phyloP scores from a whole-genome alignment of 2,113 vertebrate genomes.

The Nibea albiflora region DNA sequence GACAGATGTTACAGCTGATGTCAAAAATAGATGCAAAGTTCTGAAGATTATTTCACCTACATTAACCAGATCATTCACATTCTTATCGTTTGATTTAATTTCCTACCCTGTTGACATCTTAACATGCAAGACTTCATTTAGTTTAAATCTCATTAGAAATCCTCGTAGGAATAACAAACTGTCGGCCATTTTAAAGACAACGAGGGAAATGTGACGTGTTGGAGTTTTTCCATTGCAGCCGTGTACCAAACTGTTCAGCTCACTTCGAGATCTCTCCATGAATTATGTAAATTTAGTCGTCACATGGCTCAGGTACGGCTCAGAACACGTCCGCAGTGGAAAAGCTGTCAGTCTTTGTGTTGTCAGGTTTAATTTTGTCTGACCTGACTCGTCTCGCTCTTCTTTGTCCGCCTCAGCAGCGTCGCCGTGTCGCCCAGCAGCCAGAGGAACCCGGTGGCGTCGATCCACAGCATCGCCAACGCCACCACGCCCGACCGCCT shows the following conservation, averaged over 20 bases:
- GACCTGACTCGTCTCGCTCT: not conserved
- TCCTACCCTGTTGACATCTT: constrained; percentile 50
- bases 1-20: no score
- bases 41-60: not conserved
- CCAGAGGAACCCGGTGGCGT: constrained; percentile 93
- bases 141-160: constrained; percentile 8
- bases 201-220: not conserved
- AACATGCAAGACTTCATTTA: constrained; percentile 43
- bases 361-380: fast-evolving
- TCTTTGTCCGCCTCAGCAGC: constrained; percentile 70
- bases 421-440: constrained; percentile 86
- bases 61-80: not conserved
- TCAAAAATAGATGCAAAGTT: no score
- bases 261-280: not conserved
- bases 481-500: constrained; percentile 92
- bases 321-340: constrained; percentile 32
- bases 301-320: not conserved
- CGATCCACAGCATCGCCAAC: constrained; percentile 95
- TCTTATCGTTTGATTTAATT: constrained; percentile 20
- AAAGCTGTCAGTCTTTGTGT: not conserved
- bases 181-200: not conserved
- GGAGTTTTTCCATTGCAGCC: constrained; percentile 41
- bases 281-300: no score
- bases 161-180: constrained; percentile 40
- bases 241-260: not conserved